These are phyloP conservation scores for Alligator mississippiensis DNA, from an alignment of 2,113 vertebrate genomes.

Conservation along the genomic window DNA sequence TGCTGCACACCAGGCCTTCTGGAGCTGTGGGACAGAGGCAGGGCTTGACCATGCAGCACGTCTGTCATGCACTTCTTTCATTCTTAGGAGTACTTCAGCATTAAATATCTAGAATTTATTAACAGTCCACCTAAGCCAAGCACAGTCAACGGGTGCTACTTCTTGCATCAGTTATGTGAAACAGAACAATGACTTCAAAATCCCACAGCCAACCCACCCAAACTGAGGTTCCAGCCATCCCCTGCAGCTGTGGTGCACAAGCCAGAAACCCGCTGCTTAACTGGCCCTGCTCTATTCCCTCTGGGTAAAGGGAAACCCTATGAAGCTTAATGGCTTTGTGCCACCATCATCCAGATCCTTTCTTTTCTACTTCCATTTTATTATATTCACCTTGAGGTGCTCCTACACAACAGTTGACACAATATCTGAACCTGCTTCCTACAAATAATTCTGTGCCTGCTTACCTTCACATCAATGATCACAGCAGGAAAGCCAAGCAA, in stretches of 20 bases:
- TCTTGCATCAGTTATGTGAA: neutral
- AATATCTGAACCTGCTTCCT: neutral
- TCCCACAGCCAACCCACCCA: neutral
- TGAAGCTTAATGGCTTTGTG: neutral
- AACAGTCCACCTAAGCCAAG: neutral
- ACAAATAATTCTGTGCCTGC: neutral
- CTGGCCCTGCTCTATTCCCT: neutral
- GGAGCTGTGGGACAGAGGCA: neutral
- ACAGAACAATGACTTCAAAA: neutral
- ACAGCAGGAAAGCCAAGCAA: neutral
- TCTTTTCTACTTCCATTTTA: neutral
- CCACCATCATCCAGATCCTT: neutral
- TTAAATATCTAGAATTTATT: neutral
- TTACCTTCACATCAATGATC: neutral
- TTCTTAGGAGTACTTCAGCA: neutral
- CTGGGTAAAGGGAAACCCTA: neutral
- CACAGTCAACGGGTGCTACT: neutral
- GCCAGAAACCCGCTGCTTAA: neutral
- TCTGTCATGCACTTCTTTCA: neutral
- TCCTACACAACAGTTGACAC: fast-evolving
- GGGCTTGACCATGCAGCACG: neutral
- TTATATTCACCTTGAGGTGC: fast-evolving
- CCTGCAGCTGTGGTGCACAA: neutral
- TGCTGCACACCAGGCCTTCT: neutral
- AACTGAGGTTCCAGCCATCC: neutral